These are phyloP conservation scores for Tolypeutes matacus DNA, from an alignment of 2,797 vertebrate genomes.

Conservation along the genomic window DNA sequence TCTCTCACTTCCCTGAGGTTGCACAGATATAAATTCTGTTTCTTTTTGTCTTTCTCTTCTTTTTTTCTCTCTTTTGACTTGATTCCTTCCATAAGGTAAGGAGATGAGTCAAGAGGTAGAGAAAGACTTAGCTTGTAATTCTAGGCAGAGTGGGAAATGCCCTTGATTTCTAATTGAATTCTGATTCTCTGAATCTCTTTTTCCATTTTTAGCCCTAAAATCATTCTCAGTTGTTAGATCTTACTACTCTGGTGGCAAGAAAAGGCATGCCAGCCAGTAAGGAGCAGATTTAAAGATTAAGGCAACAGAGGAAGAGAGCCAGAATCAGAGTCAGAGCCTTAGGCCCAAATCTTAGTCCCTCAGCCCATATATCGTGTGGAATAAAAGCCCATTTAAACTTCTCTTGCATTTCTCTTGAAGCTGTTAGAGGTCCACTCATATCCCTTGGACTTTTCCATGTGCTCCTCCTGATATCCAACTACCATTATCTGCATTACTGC, in stretches of 20 bases:
- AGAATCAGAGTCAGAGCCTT: conserved; percentile 11
- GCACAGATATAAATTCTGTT: background rate
- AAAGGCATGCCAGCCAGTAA: background rate
- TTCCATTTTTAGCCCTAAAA: background rate
- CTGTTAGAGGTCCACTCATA: background rate
- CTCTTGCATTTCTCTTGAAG: background rate
- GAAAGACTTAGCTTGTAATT: background rate
- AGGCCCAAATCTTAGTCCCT: background rate
- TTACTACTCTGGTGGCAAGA: conserved; percentile 38
- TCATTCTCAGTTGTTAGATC: conserved; percentile 2
- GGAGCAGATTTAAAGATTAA: conserved; percentile 55
- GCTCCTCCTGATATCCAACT: background rate
- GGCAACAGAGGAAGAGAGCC: background rate
- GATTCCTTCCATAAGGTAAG: conserved; percentile 30
- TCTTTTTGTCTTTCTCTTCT: conserved; percentile 40
- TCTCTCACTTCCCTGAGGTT: background rate
- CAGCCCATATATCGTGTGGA: background rate
- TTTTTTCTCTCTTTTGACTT: conserved; percentile 4
- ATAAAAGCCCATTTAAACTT: conserved; percentile 34
- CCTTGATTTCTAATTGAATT: background rate
- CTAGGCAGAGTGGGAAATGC: background rate
- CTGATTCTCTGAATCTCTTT: conserved; percentile 4
- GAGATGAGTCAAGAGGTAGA: background rate
- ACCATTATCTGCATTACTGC: background rate
- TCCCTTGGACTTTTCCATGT: background rate